A percentile compares a stretch with the other conserved stretches of the same genome.
Evolutionary conservation across 2,113 vertebrate species (phyloP).

Genomic region (Chiloscyllium plagiosum): DNA sequence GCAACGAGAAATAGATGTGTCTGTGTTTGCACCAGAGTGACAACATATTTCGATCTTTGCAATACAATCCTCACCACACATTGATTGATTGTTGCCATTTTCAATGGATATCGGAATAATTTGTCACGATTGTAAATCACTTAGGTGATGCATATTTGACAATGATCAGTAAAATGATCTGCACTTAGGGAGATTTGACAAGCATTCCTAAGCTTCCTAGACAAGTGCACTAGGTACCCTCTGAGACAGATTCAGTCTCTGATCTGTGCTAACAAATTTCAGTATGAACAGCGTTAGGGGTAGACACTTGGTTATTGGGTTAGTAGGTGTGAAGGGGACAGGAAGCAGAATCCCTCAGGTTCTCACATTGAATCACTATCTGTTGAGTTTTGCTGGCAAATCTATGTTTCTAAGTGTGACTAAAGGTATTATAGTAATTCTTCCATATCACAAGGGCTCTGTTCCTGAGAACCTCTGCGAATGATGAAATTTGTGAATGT

Average conservation of each 20-base stretch:
- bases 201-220: background rate
- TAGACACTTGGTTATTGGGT: background rate
- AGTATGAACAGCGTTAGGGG: background rate
- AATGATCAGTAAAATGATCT: background rate
- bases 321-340: background rate
- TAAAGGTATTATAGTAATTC: no score
- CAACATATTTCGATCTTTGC: background rate
- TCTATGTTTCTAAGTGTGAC: background rate
- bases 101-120: background rate
- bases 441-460: no score
- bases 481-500: no score
- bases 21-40: background rate
- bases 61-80: background rate
- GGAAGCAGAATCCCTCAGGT: background rate
- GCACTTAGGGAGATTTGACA: background rate
- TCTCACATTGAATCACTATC: background rate
- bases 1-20: background rate
- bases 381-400: background rate
- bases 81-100: background rate
- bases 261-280: background rate
- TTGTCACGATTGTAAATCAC: background rate
- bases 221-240: background rate
- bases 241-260: background rate
- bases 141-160: background rate
- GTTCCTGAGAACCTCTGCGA: no score